Conservation (phyloP, 2,113 vertebrate species). For the Pangasianodon gigas region DNA sequence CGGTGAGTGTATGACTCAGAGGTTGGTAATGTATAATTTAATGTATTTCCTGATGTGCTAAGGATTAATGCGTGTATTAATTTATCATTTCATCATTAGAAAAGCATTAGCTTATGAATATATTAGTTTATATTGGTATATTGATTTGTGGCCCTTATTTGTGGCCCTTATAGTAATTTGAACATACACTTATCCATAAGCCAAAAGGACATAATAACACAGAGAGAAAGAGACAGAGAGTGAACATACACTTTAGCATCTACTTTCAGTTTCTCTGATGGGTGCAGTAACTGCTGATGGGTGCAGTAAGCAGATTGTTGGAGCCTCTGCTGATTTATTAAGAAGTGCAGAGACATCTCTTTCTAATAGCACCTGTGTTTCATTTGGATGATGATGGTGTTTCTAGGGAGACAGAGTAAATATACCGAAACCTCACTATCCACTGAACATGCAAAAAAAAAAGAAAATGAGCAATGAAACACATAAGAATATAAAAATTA, state of each 20-base stretch:
- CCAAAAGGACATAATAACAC: neutral
- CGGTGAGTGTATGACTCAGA: too few relatives aligned
- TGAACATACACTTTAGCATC: slow-evolving; percentile 50
- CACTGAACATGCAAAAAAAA: neutral
- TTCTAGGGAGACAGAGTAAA: slow-evolving; percentile 27
- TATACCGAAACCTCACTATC: neutral
- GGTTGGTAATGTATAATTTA: too few relatives aligned
- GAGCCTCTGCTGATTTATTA: slow-evolving; percentile 65
- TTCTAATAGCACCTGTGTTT: slow-evolving; percentile 65
- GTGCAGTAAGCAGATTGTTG: slow-evolving; percentile 70
- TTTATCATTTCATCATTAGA: too few relatives aligned
- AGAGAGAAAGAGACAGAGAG: slow-evolving; percentile 38
- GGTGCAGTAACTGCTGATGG: slow-evolving; percentile 63
- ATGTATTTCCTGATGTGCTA: too few relatives aligned
- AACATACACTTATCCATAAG: neutral
- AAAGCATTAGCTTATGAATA: neutral
- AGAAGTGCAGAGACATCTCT: slow-evolving; percentile 68
- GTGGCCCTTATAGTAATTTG: too few relatives aligned
- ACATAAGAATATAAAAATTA: neutral
- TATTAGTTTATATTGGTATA: neutral
- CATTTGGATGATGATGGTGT: slow-evolving; percentile 27
- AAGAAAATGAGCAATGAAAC: slow-evolving; percentile 10
- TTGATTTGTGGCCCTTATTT: neutral
- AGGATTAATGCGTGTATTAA: too few relatives aligned
- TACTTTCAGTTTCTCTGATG: slow-evolving; percentile 53